These are phyloP conservation scores for Perccottus glenii DNA, from an alignment of 2,113 vertebrate species.

Conservation along the genomic window DNA sequence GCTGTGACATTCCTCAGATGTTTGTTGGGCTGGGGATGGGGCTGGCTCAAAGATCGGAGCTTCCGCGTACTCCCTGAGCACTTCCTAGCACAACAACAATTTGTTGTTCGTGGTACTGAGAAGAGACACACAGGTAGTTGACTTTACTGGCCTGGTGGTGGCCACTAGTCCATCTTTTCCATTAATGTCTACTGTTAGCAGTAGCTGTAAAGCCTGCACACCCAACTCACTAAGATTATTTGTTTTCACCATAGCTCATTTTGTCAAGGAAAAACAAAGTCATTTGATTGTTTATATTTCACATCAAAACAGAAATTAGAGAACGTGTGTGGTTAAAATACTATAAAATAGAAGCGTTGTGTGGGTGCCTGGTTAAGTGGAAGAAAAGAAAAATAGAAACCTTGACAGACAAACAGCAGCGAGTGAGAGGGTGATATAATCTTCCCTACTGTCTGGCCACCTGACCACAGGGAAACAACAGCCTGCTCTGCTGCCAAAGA, in stretches of 20 bases:
- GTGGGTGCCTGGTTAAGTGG: background rate
- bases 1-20: slow-evolving; percentile 65
- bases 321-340: too few relatives aligned
- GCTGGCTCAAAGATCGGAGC: slow-evolving; percentile 28
- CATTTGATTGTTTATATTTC: too few relatives aligned
- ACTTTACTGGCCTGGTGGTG: background rate
- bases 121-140: slow-evolving; percentile 5
- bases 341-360: background rate
- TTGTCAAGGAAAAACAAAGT: too few relatives aligned
- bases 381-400: background rate
- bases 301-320: too few relatives aligned
- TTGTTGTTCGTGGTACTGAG: slow-evolving; percentile 4
- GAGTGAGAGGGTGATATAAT: slow-evolving; percentile 60
- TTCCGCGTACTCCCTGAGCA: slow-evolving; percentile 40
- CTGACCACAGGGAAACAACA: slow-evolving; percentile 66
- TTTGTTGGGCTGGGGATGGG: slow-evolving; percentile 47
- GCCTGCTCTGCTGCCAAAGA: slow-evolving; percentile 50
- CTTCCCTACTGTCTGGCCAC: slow-evolving; percentile 60
- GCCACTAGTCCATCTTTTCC: too few relatives aligned
- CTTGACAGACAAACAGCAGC: slow-evolving; percentile 22
- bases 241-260: too few relatives aligned
- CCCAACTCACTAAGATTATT: too few relatives aligned
- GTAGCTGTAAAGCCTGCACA: too few relatives aligned
- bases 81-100: slow-evolving; percentile 48
- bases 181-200: background rate